Conservation (phyloP, 2,888 invertebrate species). For the Perithous albicinctus region DNA sequence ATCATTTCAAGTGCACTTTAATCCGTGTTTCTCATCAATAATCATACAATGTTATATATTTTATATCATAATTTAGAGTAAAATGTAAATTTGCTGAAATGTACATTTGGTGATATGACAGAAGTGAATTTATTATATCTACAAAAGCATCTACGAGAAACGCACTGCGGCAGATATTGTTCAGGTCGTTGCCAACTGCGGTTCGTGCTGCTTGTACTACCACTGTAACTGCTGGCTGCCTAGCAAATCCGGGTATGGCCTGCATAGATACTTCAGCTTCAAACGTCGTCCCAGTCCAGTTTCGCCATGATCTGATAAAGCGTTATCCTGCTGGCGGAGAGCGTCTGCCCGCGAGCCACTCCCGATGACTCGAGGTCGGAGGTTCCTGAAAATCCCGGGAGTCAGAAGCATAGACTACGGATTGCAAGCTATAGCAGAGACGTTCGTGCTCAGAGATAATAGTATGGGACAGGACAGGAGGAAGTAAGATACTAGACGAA, state of each 20-base stretch:
- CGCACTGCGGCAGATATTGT: constrained; percentile 79
- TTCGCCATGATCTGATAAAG: constrained; percentile 53
- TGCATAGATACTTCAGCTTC: neutral
- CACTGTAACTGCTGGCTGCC: neutral
- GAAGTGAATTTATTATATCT: constrained; percentile 75
- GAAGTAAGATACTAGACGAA: neutral
- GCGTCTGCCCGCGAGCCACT: constrained; percentile 33
- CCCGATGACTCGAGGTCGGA: constrained; percentile 19
- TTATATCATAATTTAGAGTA: neutral
- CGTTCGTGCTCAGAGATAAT: neutral
- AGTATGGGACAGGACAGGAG: neutral
- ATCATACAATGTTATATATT: neutral
- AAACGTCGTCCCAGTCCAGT: constrained; percentile 24
- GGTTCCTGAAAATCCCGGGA: constrained; percentile 15
- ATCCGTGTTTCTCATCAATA: neutral
- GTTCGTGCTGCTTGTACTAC: constrained; percentile 16
- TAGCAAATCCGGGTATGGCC: neutral
- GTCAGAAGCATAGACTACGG: neutral
- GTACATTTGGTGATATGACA: neutral
- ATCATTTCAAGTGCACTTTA: neutral
- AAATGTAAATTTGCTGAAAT: neutral
- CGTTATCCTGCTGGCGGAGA: constrained; percentile 32
- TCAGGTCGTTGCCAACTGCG: constrained; percentile 76
- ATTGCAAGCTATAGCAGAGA: neutral
- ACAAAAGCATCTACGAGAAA: constrained; percentile 71